Percentiles rank a stretch among this genome's conserved stretches.
Evolutionary conservation across 2,797 vertebrate genomes (phyloP).

Genomic region (Lagodon rhomboides): DNA sequence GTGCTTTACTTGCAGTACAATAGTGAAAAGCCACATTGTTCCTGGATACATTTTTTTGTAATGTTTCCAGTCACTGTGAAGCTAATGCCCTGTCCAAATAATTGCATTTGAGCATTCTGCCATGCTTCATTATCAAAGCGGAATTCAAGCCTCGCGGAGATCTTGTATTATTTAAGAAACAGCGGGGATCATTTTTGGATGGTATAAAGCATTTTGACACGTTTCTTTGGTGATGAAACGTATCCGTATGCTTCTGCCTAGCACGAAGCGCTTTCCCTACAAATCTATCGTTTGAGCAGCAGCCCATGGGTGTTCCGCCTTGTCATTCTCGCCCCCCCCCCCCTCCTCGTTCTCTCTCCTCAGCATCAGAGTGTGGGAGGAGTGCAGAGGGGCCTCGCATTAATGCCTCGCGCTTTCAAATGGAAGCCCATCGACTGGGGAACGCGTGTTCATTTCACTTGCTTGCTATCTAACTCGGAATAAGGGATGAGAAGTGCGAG

Average conservation of each 20-base stretch:
- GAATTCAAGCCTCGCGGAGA: constrained; percentile 17
- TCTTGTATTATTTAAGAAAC: constrained; percentile 61
- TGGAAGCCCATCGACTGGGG: constrained; percentile 63
- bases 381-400: constrained; percentile 51
- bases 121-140: constrained; percentile 31
- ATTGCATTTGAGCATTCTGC: constrained; percentile 40
- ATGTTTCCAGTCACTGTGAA: neutral
- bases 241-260: constrained; percentile 44
- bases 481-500: constrained; percentile 54
- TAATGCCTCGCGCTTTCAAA: constrained; percentile 71
- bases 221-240: constrained; percentile 64
- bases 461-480: constrained; percentile 68
- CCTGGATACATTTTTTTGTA: constrained; percentile 1
- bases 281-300: constrained; percentile 71
- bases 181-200: constrained; percentile 50
- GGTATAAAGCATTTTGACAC: constrained; percentile 53
- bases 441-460: constrained; percentile 73
- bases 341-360: constrained; percentile 15
- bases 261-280: constrained; percentile 50
- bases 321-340: constrained; percentile 33
- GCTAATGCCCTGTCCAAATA: constrained; percentile 34
- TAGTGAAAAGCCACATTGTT: neutral
- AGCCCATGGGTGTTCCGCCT: constrained; percentile 66
- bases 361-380: constrained; percentile 58
- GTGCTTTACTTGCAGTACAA: neutral